Percentiles rank a stretch among this genome's conserved stretches.
phyloP scores from a whole-genome alignment of 2,797 vertebrate species.

The Cryptoblepharus egeriae region DNA sequence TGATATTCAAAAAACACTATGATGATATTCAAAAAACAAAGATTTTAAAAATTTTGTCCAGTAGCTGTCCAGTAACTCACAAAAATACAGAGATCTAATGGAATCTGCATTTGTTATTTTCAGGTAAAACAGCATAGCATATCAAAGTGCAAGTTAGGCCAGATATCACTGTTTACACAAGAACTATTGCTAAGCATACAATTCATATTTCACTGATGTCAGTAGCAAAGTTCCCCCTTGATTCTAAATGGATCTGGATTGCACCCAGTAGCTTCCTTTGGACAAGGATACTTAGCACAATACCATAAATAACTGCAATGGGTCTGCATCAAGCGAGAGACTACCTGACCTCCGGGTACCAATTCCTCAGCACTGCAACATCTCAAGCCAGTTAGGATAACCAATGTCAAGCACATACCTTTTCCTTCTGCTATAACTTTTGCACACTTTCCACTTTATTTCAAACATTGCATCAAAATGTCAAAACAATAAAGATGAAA shows the following conservation, averaged over 20 bases:
- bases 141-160: neutral
- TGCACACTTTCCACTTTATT: constrained; percentile 18
- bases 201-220: constrained; percentile 4
- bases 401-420: neutral
- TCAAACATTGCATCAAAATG: constrained; percentile 27
- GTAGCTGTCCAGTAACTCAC: no score
- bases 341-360: neutral
- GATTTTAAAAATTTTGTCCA: no score
- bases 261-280: neutral
- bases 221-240: neutral
- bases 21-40: no score
- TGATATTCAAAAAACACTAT: no score
- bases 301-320: constrained; percentile 6
- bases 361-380: neutral
- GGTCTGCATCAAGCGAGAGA: neutral
- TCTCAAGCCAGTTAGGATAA: neutral
- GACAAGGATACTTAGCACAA: neutral
- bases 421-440: constrained; percentile 12
- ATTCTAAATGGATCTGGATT: neutral
- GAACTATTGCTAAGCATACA: neutral
- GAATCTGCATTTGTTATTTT: no score
- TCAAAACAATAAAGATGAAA: constrained; percentile 29
- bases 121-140: neutral
- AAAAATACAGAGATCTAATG: no score
- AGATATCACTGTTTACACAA: neutral